A percentile compares a stretch with the other conserved stretches of the same genome.
Conservation (phyloP, 2,113 vertebrate species). For the Felis chaus region DNA sequence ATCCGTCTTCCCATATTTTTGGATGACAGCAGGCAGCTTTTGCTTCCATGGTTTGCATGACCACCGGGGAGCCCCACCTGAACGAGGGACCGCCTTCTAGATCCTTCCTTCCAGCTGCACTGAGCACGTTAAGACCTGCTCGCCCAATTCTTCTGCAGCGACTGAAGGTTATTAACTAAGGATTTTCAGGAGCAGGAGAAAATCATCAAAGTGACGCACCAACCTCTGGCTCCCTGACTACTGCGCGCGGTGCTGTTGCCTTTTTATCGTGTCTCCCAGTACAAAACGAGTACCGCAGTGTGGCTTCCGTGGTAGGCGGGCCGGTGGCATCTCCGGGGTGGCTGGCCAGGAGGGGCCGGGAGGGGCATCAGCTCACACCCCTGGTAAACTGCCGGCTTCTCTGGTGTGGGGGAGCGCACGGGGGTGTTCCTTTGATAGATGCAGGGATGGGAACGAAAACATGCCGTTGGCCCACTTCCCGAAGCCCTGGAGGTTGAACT, state of each 20-base stretch:
- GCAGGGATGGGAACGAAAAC: neutral
- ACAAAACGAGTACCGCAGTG: constrained; percentile 31
- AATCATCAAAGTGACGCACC: constrained; percentile 20
- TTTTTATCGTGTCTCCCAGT: constrained; percentile 43
- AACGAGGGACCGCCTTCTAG: rapidly evolving
- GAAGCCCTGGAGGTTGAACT: neutral
- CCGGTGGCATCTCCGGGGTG: neutral
- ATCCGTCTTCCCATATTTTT: too few species aligned
- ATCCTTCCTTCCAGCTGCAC: neutral
- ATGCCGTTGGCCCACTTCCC: neutral
- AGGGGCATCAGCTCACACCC: neutral
- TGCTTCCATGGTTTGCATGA: rapidly evolving
- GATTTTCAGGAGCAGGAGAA: neutral
- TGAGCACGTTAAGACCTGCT: rapidly evolving
- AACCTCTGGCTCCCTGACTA: constrained; percentile 50
- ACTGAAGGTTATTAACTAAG: neutral
- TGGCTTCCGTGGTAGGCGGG: constrained; percentile 52
- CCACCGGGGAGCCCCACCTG: rapidly evolving
- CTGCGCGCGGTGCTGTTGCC: neutral
- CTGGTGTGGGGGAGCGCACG: neutral
- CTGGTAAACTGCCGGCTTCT: neutral
- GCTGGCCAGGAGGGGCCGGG: neutral
- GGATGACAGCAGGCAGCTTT: neutral
- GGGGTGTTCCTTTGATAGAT: neutral
- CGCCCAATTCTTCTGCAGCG: rapidly evolving